These are phyloP conservation scores for Pyrrhosoma nymphula DNA, from an alignment of 2,888 invertebrate genomes.

Conservation along the genomic window DNA sequence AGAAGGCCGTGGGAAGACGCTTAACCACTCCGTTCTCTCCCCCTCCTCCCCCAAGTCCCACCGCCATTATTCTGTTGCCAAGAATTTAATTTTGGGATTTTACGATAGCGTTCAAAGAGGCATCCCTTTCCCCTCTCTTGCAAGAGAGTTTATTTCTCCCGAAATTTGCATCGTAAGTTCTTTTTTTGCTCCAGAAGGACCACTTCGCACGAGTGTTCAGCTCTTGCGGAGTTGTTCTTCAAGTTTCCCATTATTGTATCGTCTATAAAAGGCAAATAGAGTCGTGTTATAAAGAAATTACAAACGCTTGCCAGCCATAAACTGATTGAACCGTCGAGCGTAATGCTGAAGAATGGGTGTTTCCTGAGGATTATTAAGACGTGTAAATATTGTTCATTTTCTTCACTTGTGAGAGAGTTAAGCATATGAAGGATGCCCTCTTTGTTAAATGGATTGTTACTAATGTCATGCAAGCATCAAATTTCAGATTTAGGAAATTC, in stretches of 20 bases:
- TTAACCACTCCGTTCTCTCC: neutral
- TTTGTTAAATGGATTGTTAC: neutral
- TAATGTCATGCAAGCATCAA: neutral
- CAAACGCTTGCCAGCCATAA: neutral
- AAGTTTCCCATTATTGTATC: conserved; percentile 28
- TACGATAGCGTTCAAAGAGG: conserved; percentile 42
- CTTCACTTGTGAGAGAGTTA: neutral
- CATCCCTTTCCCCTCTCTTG: neutral
- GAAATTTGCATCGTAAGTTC: conserved; percentile 47
- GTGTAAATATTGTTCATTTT: neutral
- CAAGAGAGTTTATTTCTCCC: neutral
- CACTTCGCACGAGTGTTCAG: neutral
- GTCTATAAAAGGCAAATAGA: conserved; percentile 6
- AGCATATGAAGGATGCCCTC: neutral
- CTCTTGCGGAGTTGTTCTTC: neutral
- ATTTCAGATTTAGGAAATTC: neutral
- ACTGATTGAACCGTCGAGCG: neutral
- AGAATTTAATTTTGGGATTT: conserved; percentile 54
- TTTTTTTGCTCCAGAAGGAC: conserved; percentile 5
- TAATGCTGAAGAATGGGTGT: neutral
- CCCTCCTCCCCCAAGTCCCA: neutral
- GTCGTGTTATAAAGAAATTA: neutral
- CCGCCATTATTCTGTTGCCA: conserved; percentile 52
- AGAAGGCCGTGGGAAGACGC: neutral
- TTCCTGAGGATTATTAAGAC: neutral